Percentiles rank a stretch among this genome's conserved stretches.
These are phyloP conservation scores for Mus spretus DNA, from an alignment of 2,797 vertebrate genomes.

Conservation along the genomic window DNA sequence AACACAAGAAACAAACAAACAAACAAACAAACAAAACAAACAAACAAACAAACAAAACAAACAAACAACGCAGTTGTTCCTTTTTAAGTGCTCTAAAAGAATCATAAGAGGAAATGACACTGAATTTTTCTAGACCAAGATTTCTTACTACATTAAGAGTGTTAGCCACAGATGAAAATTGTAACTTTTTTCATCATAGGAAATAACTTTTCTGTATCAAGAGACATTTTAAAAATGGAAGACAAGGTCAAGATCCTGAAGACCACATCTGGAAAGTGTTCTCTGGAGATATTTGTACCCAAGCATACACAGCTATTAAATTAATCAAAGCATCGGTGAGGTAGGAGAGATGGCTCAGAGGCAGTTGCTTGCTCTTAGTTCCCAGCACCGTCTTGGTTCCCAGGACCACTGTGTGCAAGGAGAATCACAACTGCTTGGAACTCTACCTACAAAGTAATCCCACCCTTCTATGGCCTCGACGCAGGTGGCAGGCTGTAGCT, in stretches of 20 bases:
- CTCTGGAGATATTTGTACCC: neutral
- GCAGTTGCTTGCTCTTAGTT: too few species aligned
- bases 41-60: too few species aligned
- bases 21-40: too few species aligned
- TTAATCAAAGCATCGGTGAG: neutral
- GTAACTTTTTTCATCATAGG: neutral
- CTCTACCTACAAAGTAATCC: neutral
- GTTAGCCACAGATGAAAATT: neutral
- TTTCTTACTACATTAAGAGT: neutral
- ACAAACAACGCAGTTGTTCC: neutral
- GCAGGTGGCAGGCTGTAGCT: neutral
- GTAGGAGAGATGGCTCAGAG: neutral
- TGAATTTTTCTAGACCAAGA: slow-evolving; percentile 4
- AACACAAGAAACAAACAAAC: neutral
- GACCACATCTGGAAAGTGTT: neutral
- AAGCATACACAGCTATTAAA: neutral
- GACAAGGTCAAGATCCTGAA: neutral
- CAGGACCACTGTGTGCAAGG: neutral
- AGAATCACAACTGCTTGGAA: neutral
- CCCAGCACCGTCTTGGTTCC: neutral
- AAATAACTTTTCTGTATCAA: neutral
- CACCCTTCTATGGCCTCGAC: too few species aligned
- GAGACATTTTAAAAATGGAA: slow-evolving; percentile 21
- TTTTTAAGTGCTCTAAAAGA: neutral
- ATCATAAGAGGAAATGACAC: neutral